Percentiles rank a stretch among this genome's conserved stretches.
Conservation (phyloP, 2,888 invertebrate species). For the Ophion slaviceki region DNA sequence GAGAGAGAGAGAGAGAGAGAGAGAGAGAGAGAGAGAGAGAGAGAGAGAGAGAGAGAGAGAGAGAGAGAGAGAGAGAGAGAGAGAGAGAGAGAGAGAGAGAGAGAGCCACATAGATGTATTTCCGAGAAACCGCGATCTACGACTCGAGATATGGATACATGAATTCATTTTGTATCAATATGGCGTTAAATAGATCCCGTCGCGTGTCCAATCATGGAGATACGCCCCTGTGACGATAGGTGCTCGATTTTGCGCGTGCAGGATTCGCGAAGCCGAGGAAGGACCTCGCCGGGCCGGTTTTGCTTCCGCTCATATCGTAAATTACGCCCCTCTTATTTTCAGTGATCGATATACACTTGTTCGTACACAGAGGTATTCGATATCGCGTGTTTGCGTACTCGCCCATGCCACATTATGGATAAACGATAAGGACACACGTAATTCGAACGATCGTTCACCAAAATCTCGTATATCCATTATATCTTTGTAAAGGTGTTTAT, state of each 20-base stretch:
- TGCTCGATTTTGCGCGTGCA: neutral
- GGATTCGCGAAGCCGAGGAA: neutral
- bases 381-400: constrained; percentile 46
- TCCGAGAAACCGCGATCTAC: constrained; percentile 10
- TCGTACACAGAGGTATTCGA: constrained; percentile 23
- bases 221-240: neutral
- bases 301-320: neutral
- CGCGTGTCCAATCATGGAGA: neutral
- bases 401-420: constrained; percentile 37
- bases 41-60: neutral
- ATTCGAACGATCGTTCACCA: constrained; percentile 53
- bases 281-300: neutral
- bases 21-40: neutral
- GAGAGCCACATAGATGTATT: constrained; percentile 11
- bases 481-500: constrained; percentile 13
- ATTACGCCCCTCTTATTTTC: neutral
- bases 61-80: neutral
- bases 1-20: neutral
- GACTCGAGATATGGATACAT: constrained; percentile 1
- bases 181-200: neutral
- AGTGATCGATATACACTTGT: neutral
- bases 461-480: constrained; percentile 40
- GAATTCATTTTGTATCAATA: neutral
- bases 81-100: constrained; percentile 1
- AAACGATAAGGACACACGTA: constrained; percentile 42